Conservation (phyloP, 2,797 vertebrate species). For the Siniperca obscura region DNA sequence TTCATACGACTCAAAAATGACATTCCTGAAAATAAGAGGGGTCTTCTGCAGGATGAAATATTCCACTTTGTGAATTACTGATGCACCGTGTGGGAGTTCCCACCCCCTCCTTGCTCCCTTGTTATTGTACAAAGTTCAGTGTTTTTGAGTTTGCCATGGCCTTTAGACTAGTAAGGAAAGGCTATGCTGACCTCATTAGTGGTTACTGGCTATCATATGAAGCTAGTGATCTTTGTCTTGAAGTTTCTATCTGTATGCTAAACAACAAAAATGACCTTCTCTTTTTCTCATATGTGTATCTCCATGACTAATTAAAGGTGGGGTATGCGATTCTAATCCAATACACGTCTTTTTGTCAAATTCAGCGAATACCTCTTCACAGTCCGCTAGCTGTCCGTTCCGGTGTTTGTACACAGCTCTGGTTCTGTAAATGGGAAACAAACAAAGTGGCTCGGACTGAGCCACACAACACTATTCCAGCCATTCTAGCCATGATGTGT, state of each 20-base stretch:
- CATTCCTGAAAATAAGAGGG: conserved; percentile 84
- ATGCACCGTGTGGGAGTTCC: conserved; percentile 79
- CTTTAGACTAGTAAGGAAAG: conserved; percentile 68
- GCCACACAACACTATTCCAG: too few relatives aligned
- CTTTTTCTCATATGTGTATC: conserved; percentile 49
- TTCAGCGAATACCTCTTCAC: too few relatives aligned
- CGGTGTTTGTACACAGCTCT: too few relatives aligned
- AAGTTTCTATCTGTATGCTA: conserved; percentile 66
- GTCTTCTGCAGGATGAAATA: conserved; percentile 76
- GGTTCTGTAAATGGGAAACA: too few relatives aligned
- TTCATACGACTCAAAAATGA: conserved; percentile 78
- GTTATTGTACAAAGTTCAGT: conserved; percentile 76
- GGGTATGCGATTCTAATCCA: too few relatives aligned
- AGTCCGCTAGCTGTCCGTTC: too few relatives aligned
- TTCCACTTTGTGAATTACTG: conserved; percentile 83
- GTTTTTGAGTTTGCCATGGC: conserved; percentile 74
- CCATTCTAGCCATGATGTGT: too few relatives aligned
- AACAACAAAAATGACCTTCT: conserved; percentile 77
- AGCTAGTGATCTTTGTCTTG: conserved; percentile 64
- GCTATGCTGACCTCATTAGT: conserved; percentile 79
- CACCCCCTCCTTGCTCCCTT: conserved; percentile 50
- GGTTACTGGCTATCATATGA: conserved; percentile 55
- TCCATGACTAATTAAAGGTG: conserved; percentile 61
- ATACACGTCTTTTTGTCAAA: too few relatives aligned
- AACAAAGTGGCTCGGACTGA: too few relatives aligned